Evolutionary conservation across 1,140 invertebrate species (phyloP).

Genomic region (Epicauta chinensis): DNA sequence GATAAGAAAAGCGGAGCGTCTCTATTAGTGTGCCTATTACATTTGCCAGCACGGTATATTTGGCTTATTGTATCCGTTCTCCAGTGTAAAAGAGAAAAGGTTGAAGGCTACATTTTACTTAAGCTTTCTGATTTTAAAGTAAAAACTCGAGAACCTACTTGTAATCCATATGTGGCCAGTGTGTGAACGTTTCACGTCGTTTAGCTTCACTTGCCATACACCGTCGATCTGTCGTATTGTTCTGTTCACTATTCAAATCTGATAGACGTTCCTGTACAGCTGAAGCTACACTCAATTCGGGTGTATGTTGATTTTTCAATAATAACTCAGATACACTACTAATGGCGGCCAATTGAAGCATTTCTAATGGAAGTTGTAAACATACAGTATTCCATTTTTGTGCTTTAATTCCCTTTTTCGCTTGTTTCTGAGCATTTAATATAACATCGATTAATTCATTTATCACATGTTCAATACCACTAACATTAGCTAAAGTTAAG

Average conservation of each 20-base stretch:
- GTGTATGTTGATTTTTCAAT: constrained; percentile 71
- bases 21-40: no score
- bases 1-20: no score
- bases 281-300: constrained; percentile 79
- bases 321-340: constrained; percentile 76
- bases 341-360: constrained; percentile 69
- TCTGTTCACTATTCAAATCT: constrained; percentile 62
- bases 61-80: no score
- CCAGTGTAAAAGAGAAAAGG: no score
- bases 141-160: no score
- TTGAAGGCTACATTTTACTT: no score
- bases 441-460: constrained; percentile 73
- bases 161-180: constrained; percentile 96
- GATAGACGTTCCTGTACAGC: constrained; percentile 80
- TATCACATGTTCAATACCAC: constrained; percentile 69
- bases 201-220: constrained; percentile 92
- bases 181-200: constrained; percentile 79
- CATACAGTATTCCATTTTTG: constrained; percentile 88
- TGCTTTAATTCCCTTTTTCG: constrained; percentile 78
- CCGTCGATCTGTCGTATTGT: constrained; percentile 60
- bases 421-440: constrained; percentile 57
- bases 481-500: constrained; percentile 61
- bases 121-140: not conserved
- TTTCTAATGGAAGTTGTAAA: constrained; percentile 68
- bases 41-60: no score